Conservation (phyloP, 2,888 invertebrate genomes). For the Drosophila nigricruria region DNA sequence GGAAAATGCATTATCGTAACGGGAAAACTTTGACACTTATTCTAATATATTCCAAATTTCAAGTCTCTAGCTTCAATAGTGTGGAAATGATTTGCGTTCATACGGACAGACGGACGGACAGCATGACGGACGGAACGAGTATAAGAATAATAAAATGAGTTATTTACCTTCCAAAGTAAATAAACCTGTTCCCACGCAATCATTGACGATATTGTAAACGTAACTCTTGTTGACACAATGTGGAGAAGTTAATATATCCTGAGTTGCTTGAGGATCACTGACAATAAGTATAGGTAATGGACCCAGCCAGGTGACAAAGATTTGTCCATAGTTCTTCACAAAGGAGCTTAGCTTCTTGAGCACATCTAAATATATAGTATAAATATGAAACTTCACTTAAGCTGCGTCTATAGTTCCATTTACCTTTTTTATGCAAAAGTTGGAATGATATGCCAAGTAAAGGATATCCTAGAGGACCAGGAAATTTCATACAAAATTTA, state of each 20-base stretch:
- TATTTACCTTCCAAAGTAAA: conserved; percentile 51
- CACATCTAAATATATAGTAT: background rate
- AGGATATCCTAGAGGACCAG: conserved; percentile 24
- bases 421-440: conserved; percentile 1
- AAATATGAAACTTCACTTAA: background rate
- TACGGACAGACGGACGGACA: too few relatives aligned
- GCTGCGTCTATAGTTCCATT: too few relatives aligned
- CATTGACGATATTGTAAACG: conserved; percentile 55
- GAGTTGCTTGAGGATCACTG: conserved; percentile 68
- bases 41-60: too few relatives aligned
- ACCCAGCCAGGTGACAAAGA: conserved; percentile 75
- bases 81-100: too few relatives aligned
- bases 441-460: conserved; percentile 13
- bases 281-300: conserved; percentile 73
- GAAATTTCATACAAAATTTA: background rate
- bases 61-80: too few relatives aligned
- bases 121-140: too few relatives aligned
- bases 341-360: background rate
- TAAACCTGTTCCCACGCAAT: conserved; percentile 23
- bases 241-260: conserved; percentile 72
- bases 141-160: too few relatives aligned
- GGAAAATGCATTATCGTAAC: too few relatives aligned
- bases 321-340: conserved; percentile 53
- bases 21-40: too few relatives aligned
- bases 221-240: conserved; percentile 65